These are phyloP conservation scores for Lichenostomus cassidix DNA, from an alignment of 2,113 vertebrate species.

Conservation along the genomic window DNA sequence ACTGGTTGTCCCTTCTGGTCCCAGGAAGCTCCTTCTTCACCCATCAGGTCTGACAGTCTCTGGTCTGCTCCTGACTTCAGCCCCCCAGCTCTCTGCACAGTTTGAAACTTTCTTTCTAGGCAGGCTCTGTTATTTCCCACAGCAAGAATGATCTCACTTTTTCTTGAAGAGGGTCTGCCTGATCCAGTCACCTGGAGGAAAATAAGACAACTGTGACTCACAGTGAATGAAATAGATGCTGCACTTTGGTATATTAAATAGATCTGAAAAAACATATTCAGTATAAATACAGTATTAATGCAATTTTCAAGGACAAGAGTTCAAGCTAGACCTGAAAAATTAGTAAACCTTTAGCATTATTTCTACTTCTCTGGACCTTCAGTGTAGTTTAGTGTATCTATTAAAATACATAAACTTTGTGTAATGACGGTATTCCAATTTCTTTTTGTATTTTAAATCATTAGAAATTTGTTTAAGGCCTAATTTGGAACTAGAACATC, in stretches of 20 bases:
- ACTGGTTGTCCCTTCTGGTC: background rate
- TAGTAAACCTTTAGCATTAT: background rate
- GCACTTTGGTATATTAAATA: background rate
- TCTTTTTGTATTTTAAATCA: background rate
- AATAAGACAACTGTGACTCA: background rate
- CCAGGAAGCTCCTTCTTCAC: background rate
- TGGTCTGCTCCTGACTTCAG: background rate
- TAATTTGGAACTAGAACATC: background rate
- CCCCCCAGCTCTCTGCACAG: background rate
- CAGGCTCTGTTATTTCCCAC: background rate
- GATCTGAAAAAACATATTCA: background rate
- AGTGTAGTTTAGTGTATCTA: background rate
- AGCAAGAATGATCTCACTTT: background rate
- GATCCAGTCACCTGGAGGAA: background rate
- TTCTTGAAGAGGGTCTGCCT: background rate
- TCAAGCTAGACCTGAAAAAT: background rate
- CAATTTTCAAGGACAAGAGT: background rate
- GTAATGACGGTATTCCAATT: accelerated
- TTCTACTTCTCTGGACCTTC: background rate
- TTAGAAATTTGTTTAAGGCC: background rate
- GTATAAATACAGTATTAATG: background rate
- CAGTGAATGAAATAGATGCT: background rate
- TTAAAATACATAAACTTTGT: background rate
- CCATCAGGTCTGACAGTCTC: background rate
- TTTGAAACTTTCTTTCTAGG: background rate